Percentiles rank a stretch among this genome's conserved stretches.
Conservation (phyloP, 2,888 invertebrate species). For the Tanypteryx hageni region DNA sequence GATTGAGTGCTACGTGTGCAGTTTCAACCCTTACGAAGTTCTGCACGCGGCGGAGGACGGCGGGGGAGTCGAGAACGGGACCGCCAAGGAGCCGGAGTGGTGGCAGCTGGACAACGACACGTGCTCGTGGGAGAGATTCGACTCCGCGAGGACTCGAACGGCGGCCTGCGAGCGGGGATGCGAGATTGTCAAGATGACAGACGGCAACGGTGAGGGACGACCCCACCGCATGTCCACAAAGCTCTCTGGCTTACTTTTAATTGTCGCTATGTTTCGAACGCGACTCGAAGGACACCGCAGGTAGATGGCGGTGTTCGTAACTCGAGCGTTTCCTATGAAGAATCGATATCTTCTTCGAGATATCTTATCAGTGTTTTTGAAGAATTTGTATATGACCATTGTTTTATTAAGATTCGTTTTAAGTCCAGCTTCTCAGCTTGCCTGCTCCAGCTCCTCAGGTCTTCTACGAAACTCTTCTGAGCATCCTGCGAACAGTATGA, state of each 20-base stretch:
- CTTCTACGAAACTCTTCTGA: no score
- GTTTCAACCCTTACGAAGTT: conserved; percentile 67
- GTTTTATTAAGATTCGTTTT: no score
- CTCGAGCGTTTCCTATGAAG: background rate
- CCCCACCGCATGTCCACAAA: background rate
- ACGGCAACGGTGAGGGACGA: conserved; percentile 67
- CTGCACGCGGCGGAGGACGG: background rate
- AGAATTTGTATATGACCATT: no score
- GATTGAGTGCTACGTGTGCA: conserved; percentile 68
- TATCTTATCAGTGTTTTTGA: no score
- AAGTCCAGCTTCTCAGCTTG: no score
- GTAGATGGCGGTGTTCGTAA: background rate
- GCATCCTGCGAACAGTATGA: no score
- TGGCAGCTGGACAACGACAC: conserved; percentile 65
- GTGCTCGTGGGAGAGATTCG: conserved; percentile 67
- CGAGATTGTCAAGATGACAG: conserved; percentile 67
- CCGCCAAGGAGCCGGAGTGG: conserved; percentile 42
- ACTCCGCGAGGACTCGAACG: conserved; percentile 66
- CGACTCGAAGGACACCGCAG: background rate
- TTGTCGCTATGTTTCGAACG: background rate
- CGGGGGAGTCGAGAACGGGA: background rate
- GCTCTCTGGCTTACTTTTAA: background rate
- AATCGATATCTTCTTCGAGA: background rate
- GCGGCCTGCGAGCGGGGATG: conserved; percentile 68
- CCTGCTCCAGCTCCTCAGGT: no score